Base-by-base conservation (phyloP, 2,797 vertebrate species). In the Gymnodraco acuticeps region DNA sequence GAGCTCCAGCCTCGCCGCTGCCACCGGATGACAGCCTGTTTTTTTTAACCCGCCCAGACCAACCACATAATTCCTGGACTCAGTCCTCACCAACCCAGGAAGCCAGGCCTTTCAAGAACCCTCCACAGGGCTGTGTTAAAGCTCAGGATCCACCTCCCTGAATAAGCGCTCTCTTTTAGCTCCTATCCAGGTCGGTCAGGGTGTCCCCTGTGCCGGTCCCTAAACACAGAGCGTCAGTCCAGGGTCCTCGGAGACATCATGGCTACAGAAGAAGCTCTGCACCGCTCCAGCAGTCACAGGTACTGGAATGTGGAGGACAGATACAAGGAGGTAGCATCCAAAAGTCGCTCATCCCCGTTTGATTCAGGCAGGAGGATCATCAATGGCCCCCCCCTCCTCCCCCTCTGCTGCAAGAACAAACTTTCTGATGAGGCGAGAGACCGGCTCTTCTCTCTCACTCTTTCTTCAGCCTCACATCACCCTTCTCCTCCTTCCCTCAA, bases 111-210 rank as follows among this genome's bases (percentile, higher is more conserved):
- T 67, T 45, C 12, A 51, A 56, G 75, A 85, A 69, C 55, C 80
- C 53, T 73, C 38, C 20, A 5, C 1, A 15, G 67, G 48, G 80
- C 15, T 20, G 58, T 72, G 14, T 73, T 23, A 59, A 71, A 27
- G 65, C 48, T 55, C 27, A 23, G 64, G 77, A 80, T 85, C 72
- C 75, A 62, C 60, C 70, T 80, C 43, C 73, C 5, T 31, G 68
- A 86, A 88, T 73, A 72, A 82, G 80, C 81, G 64, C 59, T 80
- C 75, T 7, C 55, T 78, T 89, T 85, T 75, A 88, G 88, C 77
- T 86, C 64, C 61, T 89, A 95, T 93, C 84, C 93, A 93, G 93
- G 93, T 94, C 94, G 95, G 85, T 73, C 78, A 9, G 83, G 78
- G 58, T 65, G 88, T 93, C 89, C 88, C 86, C 84, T 79, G 82